Evolutionary conservation across 1,140 invertebrate genomes (phyloP).

Genomic region (Drosophila busckii): DNA sequence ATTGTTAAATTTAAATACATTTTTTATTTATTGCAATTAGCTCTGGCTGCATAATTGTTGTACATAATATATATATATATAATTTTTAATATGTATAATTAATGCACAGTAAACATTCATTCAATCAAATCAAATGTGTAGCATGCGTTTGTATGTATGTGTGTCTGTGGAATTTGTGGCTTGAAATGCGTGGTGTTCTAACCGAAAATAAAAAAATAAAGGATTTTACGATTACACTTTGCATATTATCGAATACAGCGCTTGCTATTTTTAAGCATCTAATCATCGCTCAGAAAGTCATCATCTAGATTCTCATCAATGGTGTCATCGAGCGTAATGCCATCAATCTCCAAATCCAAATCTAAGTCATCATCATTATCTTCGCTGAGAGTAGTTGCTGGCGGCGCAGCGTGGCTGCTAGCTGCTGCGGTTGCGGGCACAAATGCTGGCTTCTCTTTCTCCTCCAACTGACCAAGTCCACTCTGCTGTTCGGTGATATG

Average conservation of each 20-base stretch:
- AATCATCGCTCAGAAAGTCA: conserved; percentile 73
- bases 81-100: conserved; percentile 53
- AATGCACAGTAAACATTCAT: conserved; percentile 57
- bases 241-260: conserved; percentile 34
- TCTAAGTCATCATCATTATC: conserved; percentile 80
- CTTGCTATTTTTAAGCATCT: conserved; percentile 25
- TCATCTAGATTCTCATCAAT: conserved; percentile 81
- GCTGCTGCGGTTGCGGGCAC: conserved; percentile 15
- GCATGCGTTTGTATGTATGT: conserved; percentile 24
- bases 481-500: conserved; percentile 50
- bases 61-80: conserved; percentile 59
- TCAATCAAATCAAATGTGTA: conserved; percentile 67
- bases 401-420: conserved; percentile 17
- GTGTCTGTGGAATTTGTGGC: conserved; percentile 52
- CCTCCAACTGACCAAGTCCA: conserved; percentile 38
- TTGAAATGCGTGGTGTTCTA: conserved; percentile 38
- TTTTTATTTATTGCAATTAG: conserved; percentile 58
- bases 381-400: conserved; percentile 58
- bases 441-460: conserved; percentile 49
- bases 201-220: conserved; percentile 48
- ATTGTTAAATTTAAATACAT: conserved; percentile 17
- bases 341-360: conserved; percentile 83
- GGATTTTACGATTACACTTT: conserved; percentile 38
- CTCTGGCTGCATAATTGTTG: conserved; percentile 44
- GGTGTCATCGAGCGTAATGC: conserved; percentile 83